phyloP scores from a whole-genome alignment of 2,113 vertebrate species.

The Triplophysa dalaica region DNA sequence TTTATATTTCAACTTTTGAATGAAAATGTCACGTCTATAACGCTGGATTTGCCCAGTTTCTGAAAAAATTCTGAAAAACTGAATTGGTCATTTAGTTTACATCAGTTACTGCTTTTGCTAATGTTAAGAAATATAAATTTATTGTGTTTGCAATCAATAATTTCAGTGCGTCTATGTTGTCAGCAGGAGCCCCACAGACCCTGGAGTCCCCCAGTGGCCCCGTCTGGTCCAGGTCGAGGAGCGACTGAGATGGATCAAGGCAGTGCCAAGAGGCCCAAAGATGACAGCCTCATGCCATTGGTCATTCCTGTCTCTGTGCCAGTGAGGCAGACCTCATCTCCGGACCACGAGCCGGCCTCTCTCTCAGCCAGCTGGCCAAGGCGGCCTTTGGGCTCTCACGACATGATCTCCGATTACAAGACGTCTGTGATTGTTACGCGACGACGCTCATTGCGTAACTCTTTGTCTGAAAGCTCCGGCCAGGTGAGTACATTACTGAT shows the following conservation, averaged over 20 bases:
- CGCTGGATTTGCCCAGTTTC: no score
- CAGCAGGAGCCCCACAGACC: slow-evolving; percentile 68
- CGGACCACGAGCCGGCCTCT: slow-evolving; percentile 72
- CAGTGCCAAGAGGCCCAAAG: slow-evolving; percentile 76
- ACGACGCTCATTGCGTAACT: slow-evolving; percentile 84
- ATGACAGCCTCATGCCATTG: slow-evolving; percentile 87
- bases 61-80: no score
- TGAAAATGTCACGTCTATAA: no score
- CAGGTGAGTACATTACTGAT: slow-evolving; percentile 73
- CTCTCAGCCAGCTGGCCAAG: slow-evolving; percentile 69
- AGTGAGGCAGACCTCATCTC: slow-evolving; percentile 77
- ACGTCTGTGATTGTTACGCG: slow-evolving; percentile 92
- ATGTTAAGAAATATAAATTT: no score
- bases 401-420: slow-evolving; percentile 79
- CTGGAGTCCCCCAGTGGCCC: slow-evolving; percentile 65
- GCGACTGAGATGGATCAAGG: slow-evolving; percentile 50
- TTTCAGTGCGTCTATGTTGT: slow-evolving; percentile 23
- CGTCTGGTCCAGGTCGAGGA: slow-evolving; percentile 43
- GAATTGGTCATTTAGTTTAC: no score
- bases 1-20: no score
- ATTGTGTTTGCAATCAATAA: no score
- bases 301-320: slow-evolving; percentile 97
- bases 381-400: slow-evolving; percentile 64
- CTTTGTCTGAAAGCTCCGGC: slow-evolving; percentile 75
- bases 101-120: no score